Conservation (phyloP, 1,140 invertebrate species). For the Drosophila kikkawai region DNA sequence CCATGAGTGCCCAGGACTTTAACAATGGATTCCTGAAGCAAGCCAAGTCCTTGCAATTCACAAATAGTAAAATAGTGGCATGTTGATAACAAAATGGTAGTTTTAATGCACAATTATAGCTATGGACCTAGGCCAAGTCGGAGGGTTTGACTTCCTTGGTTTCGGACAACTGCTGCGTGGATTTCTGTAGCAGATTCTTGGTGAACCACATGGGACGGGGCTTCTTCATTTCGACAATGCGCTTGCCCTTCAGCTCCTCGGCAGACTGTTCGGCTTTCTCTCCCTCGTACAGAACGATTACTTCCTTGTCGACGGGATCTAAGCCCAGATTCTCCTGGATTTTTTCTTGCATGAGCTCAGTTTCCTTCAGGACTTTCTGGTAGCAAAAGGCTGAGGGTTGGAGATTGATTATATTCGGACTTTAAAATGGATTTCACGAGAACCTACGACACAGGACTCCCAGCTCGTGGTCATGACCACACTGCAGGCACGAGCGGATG, state of each 20-base stretch:
- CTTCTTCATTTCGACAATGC: constrained; percentile 91
- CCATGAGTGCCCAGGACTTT: constrained; percentile 89
- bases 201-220: constrained; percentile 92
- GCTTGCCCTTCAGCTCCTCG: constrained; percentile 87
- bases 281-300: constrained; percentile 93
- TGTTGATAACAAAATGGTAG: constrained; percentile 43
- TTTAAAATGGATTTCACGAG: constrained; percentile 88
- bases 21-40: constrained; percentile 89
- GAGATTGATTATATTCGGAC: constrained; percentile 14
- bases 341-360: constrained; percentile 90
- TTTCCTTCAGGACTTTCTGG: constrained; percentile 91
- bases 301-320: constrained; percentile 92
- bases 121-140: constrained; percentile 87
- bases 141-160: constrained; percentile 90
- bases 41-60: constrained; percentile 34
- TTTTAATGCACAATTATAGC: constrained; percentile 48
- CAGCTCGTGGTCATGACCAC: constrained; percentile 92
- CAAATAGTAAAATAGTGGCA: constrained; percentile 54
- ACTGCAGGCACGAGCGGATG: constrained; percentile 90
- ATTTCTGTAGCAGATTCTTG: constrained; percentile 92
- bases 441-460: constrained; percentile 92
- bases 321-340: constrained; percentile 90
- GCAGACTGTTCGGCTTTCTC: constrained; percentile 87
- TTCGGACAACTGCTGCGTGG: constrained; percentile 88
- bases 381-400: constrained; percentile 90